Conservation (phyloP, 2,113 vertebrate genomes). For the Halichoeres trimaculatus region DNA sequence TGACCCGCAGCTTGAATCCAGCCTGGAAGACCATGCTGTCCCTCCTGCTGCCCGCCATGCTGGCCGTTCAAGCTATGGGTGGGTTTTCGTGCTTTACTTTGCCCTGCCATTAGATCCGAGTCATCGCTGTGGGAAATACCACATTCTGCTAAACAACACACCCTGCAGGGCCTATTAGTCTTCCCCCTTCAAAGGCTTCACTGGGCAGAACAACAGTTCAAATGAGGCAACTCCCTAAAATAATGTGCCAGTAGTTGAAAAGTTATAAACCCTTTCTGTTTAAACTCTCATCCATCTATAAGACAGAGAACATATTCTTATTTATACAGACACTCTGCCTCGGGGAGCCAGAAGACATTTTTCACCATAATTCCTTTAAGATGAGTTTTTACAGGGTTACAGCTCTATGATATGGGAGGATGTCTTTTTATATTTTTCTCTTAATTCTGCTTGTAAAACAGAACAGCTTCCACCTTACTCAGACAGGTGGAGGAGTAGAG, state of each 20-base stretch:
- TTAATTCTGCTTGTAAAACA: slow-evolving; percentile 56
- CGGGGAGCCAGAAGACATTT: slow-evolving; percentile 20
- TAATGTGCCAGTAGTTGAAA: slow-evolving; percentile 39
- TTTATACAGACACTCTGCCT: slow-evolving; percentile 26
- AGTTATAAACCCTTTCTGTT: slow-evolving; percentile 40
- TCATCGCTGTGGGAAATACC: slow-evolving; percentile 46
- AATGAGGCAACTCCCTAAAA: slow-evolving; percentile 46
- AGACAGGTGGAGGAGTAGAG: slow-evolving; percentile 26
- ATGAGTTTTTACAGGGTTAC: slow-evolving; percentile 44
- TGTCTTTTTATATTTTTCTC: slow-evolving; percentile 19
- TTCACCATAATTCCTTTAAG: slow-evolving; percentile 17
- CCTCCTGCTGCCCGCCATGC: slow-evolving; percentile 75
- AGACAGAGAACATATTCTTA: slow-evolving; percentile 29
- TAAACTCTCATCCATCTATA: slow-evolving; percentile 36
- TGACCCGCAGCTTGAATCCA: slow-evolving; percentile 49
- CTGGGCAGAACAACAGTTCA: slow-evolving; percentile 48
- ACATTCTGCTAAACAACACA: slow-evolving; percentile 55
- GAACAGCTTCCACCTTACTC: slow-evolving; percentile 59
- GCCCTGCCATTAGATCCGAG: slow-evolving; percentile 51
- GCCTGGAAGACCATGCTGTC: slow-evolving; percentile 70
- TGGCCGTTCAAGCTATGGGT: slow-evolving; percentile 76
- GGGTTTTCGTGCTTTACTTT: slow-evolving; percentile 52
- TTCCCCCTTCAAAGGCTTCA: slow-evolving; percentile 52
- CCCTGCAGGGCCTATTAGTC: slow-evolving; percentile 52
- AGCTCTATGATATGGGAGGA: slow-evolving; percentile 20